Evolutionary conservation across 2,888 invertebrate species (phyloP), one percentile per base, ranked within the genome.

Genomic region (Archips crataeganus): DNA sequence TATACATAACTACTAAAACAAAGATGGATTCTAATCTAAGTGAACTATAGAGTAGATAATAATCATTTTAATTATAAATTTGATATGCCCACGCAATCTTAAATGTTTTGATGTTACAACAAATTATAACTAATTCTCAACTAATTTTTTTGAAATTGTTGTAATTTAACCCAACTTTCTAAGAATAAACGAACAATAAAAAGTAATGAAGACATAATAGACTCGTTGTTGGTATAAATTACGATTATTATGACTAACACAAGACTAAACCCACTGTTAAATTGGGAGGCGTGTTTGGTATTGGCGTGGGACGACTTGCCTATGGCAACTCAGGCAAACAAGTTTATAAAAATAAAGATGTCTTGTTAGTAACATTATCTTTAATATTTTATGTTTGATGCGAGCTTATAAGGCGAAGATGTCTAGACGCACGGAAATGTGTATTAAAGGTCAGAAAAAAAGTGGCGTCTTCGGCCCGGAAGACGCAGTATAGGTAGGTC

Each of bases 201-300:
- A 66, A 60, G 61, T 75, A 72, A 75, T 75, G 75, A 75, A 70
- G 75, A 63, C 62, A 79, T 82, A 82, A 82, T 80, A 76, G 79
- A 83, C 83, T 79, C 81, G 73, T 78, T 70, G 71, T 70, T 76
- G 65, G 79, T 79, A 84, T 82, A 81, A 77, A 82, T 82, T 81
- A 82, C 75, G 70, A 80, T 80, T 78, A 79, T 83, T 77, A 74
- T 70, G 74, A 57, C 61, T 60, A 75, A 80, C 75, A 62, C 70
- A 73, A 75, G 77, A 78, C 74, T 70, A 71, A 34, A 47, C 75
- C 76, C 61, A 79, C 67, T 76, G 76, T 60, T 71, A 72, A 72
- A 51, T 62, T 54, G 67, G 15, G 66, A 67, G 67, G 71, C 66
- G 67, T 72, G 54, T 13, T 71, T n/a, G 15, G 51, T 34, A 32